phyloP scores from a whole-genome alignment of 2,888 invertebrate species.

The Habrosyne pyritoides region DNA sequence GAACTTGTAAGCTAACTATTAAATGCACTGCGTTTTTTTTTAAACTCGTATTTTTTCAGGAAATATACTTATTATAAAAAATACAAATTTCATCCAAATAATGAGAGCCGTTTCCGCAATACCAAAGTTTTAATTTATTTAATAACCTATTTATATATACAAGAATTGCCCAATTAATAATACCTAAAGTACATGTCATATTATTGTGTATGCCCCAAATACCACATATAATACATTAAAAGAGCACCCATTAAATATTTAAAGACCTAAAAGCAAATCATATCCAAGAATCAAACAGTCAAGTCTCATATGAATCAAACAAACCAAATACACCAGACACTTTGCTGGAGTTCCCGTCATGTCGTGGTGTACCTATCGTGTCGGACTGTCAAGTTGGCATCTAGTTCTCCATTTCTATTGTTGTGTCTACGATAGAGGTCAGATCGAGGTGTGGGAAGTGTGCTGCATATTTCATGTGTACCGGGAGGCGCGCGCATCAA shows the following conservation, averaged over 20 bases:
- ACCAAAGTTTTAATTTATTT: no score
- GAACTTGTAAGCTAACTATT: no score
- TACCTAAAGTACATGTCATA: no score
- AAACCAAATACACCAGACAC: slow-evolving; percentile 31
- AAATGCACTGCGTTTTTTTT: no score
- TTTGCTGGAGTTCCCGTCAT: slow-evolving; percentile 22
- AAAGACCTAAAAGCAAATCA: background rate
- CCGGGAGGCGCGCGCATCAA: slow-evolving; percentile 57
- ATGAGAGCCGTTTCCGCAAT: no score
- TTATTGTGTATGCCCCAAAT: no score
- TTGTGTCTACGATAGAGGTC: slow-evolving; percentile 34
- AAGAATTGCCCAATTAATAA: no score
- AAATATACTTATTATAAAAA: no score
- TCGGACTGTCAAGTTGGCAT: slow-evolving; percentile 48
- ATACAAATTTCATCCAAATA: no score
- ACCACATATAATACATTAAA: background rate
- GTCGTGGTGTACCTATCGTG: slow-evolving; percentile 36
- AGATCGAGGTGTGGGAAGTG: slow-evolving; percentile 46
- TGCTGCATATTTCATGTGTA: slow-evolving; percentile 74
- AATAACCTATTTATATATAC: no score
- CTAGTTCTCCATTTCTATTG: slow-evolving; percentile 54
- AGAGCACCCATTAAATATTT: background rate
- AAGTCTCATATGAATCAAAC: slow-evolving; percentile 15
- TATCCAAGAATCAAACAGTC: background rate
- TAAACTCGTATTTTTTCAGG: no score